Conservation (phyloP, 2,113 vertebrate species). For the Sprattus sprattus region DNA sequence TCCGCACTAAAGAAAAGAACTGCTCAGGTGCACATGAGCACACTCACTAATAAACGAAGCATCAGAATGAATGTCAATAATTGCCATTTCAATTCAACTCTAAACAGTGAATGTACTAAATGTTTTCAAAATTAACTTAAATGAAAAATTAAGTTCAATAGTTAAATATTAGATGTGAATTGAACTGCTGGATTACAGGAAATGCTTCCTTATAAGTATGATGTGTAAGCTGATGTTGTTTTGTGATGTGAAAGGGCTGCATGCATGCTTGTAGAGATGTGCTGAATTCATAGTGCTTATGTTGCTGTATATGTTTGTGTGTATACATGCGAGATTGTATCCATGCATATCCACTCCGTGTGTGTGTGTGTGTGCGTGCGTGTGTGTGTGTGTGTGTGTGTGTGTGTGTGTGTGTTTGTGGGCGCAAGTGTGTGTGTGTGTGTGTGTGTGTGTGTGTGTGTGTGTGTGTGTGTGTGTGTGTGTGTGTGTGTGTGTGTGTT, state of each 20-base stretch:
- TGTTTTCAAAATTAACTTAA: too few species aligned
- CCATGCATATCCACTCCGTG: not conserved
- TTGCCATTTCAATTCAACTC: not conserved
- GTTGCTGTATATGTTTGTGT: not conserved
- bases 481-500: not conserved
- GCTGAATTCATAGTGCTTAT: not conserved
- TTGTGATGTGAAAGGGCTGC: not conserved
- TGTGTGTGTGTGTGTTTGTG: not conserved
- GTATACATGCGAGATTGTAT: not conserved
- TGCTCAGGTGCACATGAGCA: not conserved
- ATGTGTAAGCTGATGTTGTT: not conserved
- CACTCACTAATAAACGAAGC: not conserved
- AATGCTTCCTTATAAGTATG: not conserved
- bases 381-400: slow-evolving; percentile 24
- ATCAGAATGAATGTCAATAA: not conserved
- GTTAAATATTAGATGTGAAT: not conserved
- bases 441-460: slow-evolving; percentile 19
- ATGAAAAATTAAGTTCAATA: too few species aligned
- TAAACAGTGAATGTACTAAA: too few species aligned
- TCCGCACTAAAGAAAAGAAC: not conserved
- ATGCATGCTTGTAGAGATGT: not conserved
- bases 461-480: slow-evolving; percentile 27
- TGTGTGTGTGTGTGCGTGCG: slow-evolving; percentile 22
- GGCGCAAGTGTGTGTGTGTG: not conserved
- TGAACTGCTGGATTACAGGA: not conserved